Evolutionary conservation across 2,797 vertebrate genomes (phyloP), one percentile per base, ranked within the genome.

Genomic region (Mormyrops attenuatus): DNA sequence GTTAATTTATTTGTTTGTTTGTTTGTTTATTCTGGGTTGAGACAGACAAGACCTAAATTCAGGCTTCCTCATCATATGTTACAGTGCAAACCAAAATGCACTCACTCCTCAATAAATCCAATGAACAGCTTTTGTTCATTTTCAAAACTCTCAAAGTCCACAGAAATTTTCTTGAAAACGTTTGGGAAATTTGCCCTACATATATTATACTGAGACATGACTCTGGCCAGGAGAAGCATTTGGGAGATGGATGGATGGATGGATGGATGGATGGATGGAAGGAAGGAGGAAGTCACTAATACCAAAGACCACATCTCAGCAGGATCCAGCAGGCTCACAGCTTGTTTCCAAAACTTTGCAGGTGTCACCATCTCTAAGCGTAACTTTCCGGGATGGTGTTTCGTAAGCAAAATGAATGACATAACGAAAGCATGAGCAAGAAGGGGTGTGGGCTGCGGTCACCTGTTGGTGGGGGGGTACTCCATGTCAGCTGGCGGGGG

Each of bases 401-500:
- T 87, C 5, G 2, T 55, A 87, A 30, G 22, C 26, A 5, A 13
- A 26, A 49, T 38, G 15, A 44, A 26, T 38, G 38, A 63, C 3
- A 8, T 47, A 49, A 66, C 55, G 17, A n/a, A 6, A 3, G 20
- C 3, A 57, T 44, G 17, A 69, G 38, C 26, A 13, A 38, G 26
- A n/a, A 17, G 2, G 73, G 88, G 52, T 69, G 41, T 82, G 20
- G 30, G 13, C 84, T 60, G 50, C 90, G 92, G 90, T 93, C 97
- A 98, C 97, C 97, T 97, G 94, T 90, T 90, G 90, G 87, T 22
- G 84, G 90, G 93, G 91, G 88, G 91, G 34, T 73, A 44, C 1
- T 90, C 86, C 20, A 89, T 91, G 26, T 50, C 86, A 15, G 84
- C 30, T 17, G 87, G n/a, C 73, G 91, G 93, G 26, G 95, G 93